These are phyloP conservation scores for Taenioides sp. DNA, from an alignment of 2,797 vertebrate genomes.

Conservation along the genomic window DNA sequence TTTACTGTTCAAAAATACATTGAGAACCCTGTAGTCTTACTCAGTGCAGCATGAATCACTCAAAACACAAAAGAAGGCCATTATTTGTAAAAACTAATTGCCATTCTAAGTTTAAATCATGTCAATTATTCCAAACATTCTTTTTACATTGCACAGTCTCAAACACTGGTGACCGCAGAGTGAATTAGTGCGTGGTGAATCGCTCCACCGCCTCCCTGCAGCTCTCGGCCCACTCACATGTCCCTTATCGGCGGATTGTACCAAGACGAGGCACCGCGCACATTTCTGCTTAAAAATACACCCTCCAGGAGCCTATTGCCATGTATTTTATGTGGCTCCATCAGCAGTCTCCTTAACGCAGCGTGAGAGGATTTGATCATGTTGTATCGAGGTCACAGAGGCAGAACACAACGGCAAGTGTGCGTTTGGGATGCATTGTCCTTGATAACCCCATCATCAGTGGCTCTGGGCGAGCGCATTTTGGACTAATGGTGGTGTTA, in stretches of 20 bases:
- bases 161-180: slow-evolving; percentile 55
- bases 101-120: background rate
- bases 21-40: too few species aligned
- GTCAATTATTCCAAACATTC: background rate
- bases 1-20: too few species aligned
- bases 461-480: background rate
- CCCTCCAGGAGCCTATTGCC: slow-evolving; percentile 39
- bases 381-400: slow-evolving; percentile 20
- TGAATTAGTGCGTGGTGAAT: slow-evolving; percentile 59
- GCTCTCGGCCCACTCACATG: slow-evolving; percentile 57
- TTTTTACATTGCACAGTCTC: slow-evolving; percentile 46
- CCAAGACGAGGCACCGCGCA: slow-evolving; percentile 30
- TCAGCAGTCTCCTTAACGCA: slow-evolving; percentile 44
- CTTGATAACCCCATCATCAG: background rate
- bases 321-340: slow-evolving; percentile 55
- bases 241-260: slow-evolving; percentile 54
- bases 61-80: background rate
- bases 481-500: background rate
- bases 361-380: slow-evolving; percentile 47
- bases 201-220: slow-evolving; percentile 50
- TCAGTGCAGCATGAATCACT: background rate
- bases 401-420: slow-evolving; percentile 18
- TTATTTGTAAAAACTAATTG: too few species aligned
- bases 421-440: slow-evolving; percentile 5
- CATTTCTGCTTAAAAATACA: slow-evolving; percentile 41